Evolutionary conservation across 2,888 invertebrate species (phyloP).

Genomic region (Campaea margaritaria): DNA sequence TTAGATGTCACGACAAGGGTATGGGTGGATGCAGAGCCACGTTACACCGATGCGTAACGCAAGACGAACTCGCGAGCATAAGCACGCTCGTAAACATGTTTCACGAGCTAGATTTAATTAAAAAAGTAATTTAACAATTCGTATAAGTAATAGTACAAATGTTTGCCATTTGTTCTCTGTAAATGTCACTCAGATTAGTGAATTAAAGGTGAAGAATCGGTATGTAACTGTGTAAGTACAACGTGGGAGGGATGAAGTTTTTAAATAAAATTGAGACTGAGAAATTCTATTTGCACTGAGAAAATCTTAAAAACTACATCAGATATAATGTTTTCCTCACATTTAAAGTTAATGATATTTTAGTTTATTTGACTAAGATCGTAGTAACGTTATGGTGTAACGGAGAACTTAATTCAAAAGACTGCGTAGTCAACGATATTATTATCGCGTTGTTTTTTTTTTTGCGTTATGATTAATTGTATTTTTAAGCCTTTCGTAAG

Average conservation of each 20-base stretch:
- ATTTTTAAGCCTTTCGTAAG: slow-evolving; percentile 33
- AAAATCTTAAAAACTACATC: no score
- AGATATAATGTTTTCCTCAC: no score
- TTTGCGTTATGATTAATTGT: slow-evolving; percentile 34
- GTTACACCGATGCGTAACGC: slow-evolving; percentile 44
- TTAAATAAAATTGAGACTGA: no score
- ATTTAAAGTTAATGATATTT: no score
- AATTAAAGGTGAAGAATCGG: neutral
- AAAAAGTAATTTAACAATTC: slow-evolving; percentile 21
- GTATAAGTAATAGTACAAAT: neutral
- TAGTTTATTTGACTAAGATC: no score
- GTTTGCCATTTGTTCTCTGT: neutral
- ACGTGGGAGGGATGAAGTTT: no score
- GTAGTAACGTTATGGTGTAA: slow-evolving; percentile 31
- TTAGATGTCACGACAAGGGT: slow-evolving; percentile 83
- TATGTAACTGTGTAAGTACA: no score
- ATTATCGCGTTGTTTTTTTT: slow-evolving; percentile 31
- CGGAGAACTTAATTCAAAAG: slow-evolving; percentile 17
- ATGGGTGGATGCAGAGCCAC: slow-evolving; percentile 46
- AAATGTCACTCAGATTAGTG: slow-evolving; percentile 9
- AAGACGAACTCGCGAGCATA: slow-evolving; percentile 31
- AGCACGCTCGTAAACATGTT: slow-evolving; percentile 36
- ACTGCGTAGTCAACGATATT: slow-evolving; percentile 37
- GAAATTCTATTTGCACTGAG: no score
- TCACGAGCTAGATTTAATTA: slow-evolving; percentile 40